Evolutionary conservation across 1,140 invertebrate genomes (phyloP).

Genomic region (Phymorhynchus buccinoides): DNA sequence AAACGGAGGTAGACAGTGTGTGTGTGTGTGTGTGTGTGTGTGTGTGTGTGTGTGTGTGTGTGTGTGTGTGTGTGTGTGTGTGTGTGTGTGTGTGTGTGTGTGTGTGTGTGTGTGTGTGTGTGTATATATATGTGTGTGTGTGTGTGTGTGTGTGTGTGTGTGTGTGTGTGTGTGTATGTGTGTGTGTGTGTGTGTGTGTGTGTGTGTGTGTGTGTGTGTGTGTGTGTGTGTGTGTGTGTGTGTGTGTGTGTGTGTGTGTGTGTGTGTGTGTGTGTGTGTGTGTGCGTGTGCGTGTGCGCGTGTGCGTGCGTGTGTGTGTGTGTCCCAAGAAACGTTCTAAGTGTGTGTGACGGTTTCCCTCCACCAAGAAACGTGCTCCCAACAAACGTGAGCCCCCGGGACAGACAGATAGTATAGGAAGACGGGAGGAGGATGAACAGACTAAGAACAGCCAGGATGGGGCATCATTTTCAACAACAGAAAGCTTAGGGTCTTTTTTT

Average conservation of each 20-base stretch:
- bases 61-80: background rate
- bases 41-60: background rate
- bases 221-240: background rate
- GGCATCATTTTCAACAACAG: too few relatives aligned
- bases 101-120: background rate
- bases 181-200: background rate
- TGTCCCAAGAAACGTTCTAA: too few relatives aligned
- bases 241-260: background rate
- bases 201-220: background rate
- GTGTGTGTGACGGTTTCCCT: background rate
- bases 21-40: background rate
- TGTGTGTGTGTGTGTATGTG: background rate
- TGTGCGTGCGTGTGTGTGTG: background rate
- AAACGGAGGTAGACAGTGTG: background rate
- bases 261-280: background rate
- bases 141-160: background rate
- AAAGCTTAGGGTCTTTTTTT: too few relatives aligned
- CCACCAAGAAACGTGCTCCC: too few relatives aligned
- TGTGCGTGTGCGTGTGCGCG: background rate
- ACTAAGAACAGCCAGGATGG: too few relatives aligned
- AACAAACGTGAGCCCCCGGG: too few relatives aligned
- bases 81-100: background rate
- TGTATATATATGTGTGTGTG: background rate
- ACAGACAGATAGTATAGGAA: too few relatives aligned
- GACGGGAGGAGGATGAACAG: too few relatives aligned